Conservation (phyloP, 2,888 invertebrate species). For the Coleophora deauratella region DNA sequence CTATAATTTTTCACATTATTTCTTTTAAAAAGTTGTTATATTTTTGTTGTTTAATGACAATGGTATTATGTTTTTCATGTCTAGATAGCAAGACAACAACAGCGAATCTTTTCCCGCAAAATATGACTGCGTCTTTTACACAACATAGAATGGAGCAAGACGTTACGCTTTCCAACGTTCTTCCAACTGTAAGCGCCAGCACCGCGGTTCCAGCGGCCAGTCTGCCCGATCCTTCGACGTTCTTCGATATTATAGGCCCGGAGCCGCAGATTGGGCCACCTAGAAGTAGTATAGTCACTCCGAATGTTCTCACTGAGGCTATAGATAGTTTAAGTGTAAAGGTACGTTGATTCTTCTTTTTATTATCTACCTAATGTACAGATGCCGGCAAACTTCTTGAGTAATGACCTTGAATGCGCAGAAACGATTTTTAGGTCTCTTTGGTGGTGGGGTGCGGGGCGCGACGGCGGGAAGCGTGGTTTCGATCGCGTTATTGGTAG, state of each 20-base stretch:
- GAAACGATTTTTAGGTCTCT: too few relatives aligned
- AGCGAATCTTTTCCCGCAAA: slow-evolving; percentile 35
- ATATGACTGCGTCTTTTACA: slow-evolving; percentile 42
- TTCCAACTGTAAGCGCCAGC: slow-evolving; percentile 51
- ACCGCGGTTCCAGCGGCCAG: slow-evolving; percentile 50
- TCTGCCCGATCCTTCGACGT: slow-evolving; percentile 65
- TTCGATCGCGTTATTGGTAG: too few relatives aligned
- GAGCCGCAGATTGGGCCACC: slow-evolving; percentile 41
- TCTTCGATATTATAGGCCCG: slow-evolving; percentile 65
- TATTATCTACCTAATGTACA: too few relatives aligned
- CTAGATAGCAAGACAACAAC: slow-evolving; percentile 32
- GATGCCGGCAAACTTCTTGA: too few relatives aligned
- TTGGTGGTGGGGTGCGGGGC: too few relatives aligned
- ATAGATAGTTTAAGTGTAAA: slow-evolving; percentile 55
- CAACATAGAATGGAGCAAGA: slow-evolving; percentile 41
- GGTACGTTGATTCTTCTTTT: slow-evolving; percentile 26
- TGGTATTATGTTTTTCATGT: slow-evolving; percentile 6
- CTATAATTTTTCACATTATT: slow-evolving; percentile 8
- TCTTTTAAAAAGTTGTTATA: background rate
- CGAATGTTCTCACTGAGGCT: slow-evolving; percentile 43
- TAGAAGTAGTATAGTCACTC: slow-evolving; percentile 36
- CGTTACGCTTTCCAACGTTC: slow-evolving; percentile 40
- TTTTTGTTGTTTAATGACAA: background rate
- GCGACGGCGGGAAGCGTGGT: too few relatives aligned
- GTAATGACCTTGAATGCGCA: too few relatives aligned